Conservation (phyloP, 2,113 vertebrate species). For the Serinus canaria region DNA sequence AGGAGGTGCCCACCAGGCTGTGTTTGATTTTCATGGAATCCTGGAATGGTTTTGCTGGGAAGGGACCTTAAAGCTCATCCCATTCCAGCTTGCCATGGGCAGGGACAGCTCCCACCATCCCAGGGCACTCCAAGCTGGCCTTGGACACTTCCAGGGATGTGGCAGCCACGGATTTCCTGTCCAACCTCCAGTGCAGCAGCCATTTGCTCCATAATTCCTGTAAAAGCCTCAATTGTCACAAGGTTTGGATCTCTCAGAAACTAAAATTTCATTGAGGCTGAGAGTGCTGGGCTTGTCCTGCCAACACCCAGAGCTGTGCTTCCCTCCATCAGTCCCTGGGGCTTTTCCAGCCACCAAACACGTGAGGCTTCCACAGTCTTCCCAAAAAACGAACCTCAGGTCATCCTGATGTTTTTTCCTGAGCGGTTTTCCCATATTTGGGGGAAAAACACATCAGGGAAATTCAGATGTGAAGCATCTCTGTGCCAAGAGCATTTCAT, state of each 20-base stretch:
- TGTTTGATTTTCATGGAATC: neutral
- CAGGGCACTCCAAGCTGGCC: neutral
- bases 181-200: accelerated
- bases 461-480: neutral
- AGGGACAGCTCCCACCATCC: neutral
- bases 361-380: neutral
- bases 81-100: neutral
- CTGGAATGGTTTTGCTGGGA: neutral
- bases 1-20: neutral
- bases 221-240: neutral
- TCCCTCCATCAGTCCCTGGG: neutral
- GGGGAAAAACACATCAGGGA: neutral
- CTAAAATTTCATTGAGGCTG: neutral
- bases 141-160: neutral
- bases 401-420: accelerated
- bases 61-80: neutral
- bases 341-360: neutral
- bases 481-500: neutral
- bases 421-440: neutral
- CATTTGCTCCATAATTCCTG: neutral
- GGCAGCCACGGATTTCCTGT: neutral
- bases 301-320: neutral
- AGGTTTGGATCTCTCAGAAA: neutral
- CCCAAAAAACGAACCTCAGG: neutral
- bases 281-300: neutral